Conservation (phyloP, 2,888 invertebrate genomes). For the Electrophaes corylata region DNA sequence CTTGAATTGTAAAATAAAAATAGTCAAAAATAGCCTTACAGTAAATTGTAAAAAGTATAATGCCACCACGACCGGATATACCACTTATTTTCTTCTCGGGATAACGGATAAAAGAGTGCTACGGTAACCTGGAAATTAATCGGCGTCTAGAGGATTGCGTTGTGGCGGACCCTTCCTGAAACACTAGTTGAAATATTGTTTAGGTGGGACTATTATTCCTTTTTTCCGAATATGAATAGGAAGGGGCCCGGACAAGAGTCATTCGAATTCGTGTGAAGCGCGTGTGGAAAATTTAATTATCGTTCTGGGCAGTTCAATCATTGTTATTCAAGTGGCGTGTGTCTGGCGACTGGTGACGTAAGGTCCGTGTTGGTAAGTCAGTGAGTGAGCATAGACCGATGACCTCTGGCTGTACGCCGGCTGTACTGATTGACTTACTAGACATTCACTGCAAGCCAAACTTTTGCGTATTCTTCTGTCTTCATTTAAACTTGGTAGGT, state of each 20-base stretch:
- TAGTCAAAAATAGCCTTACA: conserved; percentile 18
- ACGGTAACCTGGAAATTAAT: conserved; percentile 62
- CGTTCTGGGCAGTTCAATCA: conserved; percentile 63
- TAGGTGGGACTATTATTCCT: conserved; percentile 45
- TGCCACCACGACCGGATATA: conserved; percentile 34
- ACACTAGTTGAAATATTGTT: conserved; percentile 52
- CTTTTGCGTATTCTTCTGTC: conserved; percentile 3
- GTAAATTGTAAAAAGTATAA: conserved; percentile 36
- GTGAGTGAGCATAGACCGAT: conserved; percentile 63
- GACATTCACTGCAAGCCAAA: conserved; percentile 10
- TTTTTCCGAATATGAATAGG: conserved; percentile 41
- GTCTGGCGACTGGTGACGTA: conserved; percentile 74
- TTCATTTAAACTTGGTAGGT: neutral
- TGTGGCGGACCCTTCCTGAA: conserved; percentile 47
- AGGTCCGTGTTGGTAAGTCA: conserved; percentile 53
- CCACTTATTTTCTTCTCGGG: conserved; percentile 47
- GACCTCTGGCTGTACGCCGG: conserved; percentile 62
- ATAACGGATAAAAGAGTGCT: conserved; percentile 54
- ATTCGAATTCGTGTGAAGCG: conserved; percentile 57
- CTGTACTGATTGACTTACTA: conserved; percentile 47
- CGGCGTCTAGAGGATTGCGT: conserved; percentile 56
- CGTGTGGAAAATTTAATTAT: conserved; percentile 81
- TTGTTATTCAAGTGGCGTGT: conserved; percentile 77
- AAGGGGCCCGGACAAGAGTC: conserved; percentile 41
- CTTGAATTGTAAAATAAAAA: conserved; percentile 17